These are phyloP conservation scores for Hoplodrina ambigua DNA, from an alignment of 2,888 invertebrate genomes.

Conservation along the genomic window DNA sequence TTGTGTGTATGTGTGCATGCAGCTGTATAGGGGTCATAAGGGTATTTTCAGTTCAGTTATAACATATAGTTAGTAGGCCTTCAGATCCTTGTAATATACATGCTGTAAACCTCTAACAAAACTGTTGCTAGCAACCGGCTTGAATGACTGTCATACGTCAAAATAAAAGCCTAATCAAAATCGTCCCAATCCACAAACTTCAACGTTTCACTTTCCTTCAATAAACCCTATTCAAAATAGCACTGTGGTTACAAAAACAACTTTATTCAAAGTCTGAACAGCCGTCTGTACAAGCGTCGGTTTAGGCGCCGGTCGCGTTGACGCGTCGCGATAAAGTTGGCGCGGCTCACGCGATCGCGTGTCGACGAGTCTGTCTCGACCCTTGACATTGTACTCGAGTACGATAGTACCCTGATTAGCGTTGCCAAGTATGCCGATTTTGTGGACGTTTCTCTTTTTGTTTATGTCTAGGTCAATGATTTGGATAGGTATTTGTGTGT, in stretches of 20 bases:
- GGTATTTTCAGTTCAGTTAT: too few relatives aligned
- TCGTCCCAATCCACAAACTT: slow-evolving; percentile 2
- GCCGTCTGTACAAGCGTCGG: slow-evolving; percentile 32
- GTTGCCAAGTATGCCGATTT: slow-evolving; percentile 55
- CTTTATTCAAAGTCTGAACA: slow-evolving; percentile 51
- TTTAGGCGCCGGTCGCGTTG: slow-evolving; percentile 39
- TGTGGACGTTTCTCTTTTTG: slow-evolving; percentile 32
- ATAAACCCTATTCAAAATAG: slow-evolving; percentile 13
- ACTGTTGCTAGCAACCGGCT: not conserved
- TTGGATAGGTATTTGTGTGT: slow-evolving; percentile 31
- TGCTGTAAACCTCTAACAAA: not conserved
- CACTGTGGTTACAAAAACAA: slow-evolving; percentile 41
- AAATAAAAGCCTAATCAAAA: not conserved
- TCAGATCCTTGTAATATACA: not conserved
- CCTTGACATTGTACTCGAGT: slow-evolving; percentile 62
- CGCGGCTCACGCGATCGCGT: slow-evolving; percentile 65
- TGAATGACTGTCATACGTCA: not conserved
- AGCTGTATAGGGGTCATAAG: too few relatives aligned
- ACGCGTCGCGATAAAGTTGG: slow-evolving; percentile 55
- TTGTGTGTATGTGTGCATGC: too few relatives aligned
- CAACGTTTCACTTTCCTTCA: slow-evolving; percentile 14
- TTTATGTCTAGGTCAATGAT: slow-evolving; percentile 50
- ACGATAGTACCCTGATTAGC: slow-evolving; percentile 53
- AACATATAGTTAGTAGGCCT: too few relatives aligned
- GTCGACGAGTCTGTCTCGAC: slow-evolving; percentile 41